phyloP scores from a whole-genome alignment of 1,140 invertebrate genomes.

The Ruditapes philippinarum region DNA sequence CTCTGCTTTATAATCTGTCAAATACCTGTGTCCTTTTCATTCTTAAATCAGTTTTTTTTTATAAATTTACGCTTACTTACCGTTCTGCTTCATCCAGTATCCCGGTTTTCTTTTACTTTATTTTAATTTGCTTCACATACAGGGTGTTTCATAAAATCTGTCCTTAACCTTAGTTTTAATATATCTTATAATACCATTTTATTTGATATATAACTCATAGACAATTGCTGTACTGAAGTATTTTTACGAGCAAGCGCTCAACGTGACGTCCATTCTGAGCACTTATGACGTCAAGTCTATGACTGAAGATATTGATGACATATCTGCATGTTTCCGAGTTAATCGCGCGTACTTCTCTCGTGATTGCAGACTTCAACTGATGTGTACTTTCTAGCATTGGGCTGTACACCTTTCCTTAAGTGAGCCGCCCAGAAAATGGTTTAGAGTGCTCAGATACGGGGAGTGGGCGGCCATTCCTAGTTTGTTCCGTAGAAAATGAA shows the following conservation, averaged over 20 bases:
- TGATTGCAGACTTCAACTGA: slow-evolving; percentile 10
- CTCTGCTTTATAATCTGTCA: too few relatives aligned
- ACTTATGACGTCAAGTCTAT: slow-evolving; percentile 16
- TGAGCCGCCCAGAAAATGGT: slow-evolving; percentile 12
- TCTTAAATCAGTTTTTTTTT: too few relatives aligned
- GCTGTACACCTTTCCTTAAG: slow-evolving; percentile 35
- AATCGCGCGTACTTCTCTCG: slow-evolving; percentile 15
- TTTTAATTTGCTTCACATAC: too few relatives aligned
- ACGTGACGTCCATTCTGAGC: neutral
- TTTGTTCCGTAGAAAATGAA: too few relatives aligned
- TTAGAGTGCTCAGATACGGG: neutral
- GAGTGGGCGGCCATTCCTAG: neutral
- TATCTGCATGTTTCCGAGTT: slow-evolving; percentile 17
- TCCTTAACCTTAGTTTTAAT: neutral
- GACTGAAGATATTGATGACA: slow-evolving; percentile 34
- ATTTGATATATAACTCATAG: too few relatives aligned
- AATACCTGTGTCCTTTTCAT: too few relatives aligned
- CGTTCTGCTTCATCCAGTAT: too few relatives aligned
- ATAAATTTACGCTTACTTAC: too few relatives aligned
- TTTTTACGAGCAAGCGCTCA: too few relatives aligned
- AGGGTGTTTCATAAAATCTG: slow-evolving; percentile 14
- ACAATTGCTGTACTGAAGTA: too few relatives aligned
- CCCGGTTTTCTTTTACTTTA: too few relatives aligned
- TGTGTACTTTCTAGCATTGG: neutral
- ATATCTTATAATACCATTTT: neutral